phyloP scores from a whole-genome alignment of 2,113 vertebrate genomes.

The Serilophus lunatus region DNA sequence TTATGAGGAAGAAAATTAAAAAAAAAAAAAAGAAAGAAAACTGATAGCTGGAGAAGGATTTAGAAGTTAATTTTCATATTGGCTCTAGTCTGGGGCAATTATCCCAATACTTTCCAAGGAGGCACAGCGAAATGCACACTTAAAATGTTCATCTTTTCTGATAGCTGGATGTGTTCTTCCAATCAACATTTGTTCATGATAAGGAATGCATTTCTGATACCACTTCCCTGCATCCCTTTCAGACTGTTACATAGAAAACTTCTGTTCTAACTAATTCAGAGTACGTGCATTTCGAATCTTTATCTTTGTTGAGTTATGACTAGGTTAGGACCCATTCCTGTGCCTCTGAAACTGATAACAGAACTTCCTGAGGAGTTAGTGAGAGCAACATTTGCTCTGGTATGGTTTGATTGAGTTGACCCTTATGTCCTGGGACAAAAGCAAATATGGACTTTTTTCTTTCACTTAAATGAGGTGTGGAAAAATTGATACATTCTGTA shows the following conservation, averaged over 20 bases:
- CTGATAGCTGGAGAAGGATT: not conserved
- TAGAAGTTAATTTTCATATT: not conserved
- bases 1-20: not conserved
- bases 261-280: not conserved
- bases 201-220: not conserved
- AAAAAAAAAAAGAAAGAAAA: not conserved
- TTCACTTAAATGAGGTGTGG: not conserved
- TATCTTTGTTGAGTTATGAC: not conserved
- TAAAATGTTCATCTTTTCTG: not conserved
- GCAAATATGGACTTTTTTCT: not conserved
- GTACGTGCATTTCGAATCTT: not conserved
- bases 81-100: not conserved
- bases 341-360: not conserved
- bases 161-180: not conserved
- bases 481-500: not conserved
- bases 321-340: not conserved
- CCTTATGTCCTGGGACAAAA: not conserved
- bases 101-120: not conserved
- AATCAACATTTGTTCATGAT: not conserved
- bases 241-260: not conserved
- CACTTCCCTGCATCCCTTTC: not conserved
- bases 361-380: not conserved
- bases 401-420: not conserved
- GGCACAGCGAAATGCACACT: not conserved
- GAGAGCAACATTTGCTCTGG: not conserved